phyloP scores from a whole-genome alignment of 2,797 vertebrate genomes.

The Rhyacichthys aspro region DNA sequence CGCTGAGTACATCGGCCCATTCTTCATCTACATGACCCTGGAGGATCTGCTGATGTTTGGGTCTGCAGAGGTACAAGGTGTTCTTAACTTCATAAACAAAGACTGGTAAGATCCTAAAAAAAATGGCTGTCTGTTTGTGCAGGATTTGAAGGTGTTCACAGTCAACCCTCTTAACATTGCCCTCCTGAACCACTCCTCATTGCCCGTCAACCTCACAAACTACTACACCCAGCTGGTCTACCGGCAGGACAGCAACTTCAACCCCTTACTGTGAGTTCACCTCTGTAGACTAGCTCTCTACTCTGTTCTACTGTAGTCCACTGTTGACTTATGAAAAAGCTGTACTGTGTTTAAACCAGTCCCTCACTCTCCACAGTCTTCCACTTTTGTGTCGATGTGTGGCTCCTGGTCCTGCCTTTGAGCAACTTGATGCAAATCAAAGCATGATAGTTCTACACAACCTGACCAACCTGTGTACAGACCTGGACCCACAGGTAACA shows the following conservation, averaged over 20 bases:
- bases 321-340: not conserved
- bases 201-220: constrained; percentile 59
- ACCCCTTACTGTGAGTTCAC: constrained; percentile 70
- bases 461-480: constrained; percentile 51
- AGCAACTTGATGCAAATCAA: constrained; percentile 42
- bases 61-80: constrained; percentile 52
- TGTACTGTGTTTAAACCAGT: not conserved
- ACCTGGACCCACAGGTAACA: constrained; percentile 64
- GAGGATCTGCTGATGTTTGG: constrained; percentile 66
- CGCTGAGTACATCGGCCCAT: constrained; percentile 72
- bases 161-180: constrained; percentile 70
- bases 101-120: not conserved
- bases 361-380: constrained; percentile 58
- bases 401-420: constrained; percentile 64
- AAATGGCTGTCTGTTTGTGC: constrained; percentile 5
- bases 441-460: constrained; percentile 37
- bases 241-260: constrained; percentile 67
- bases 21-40: constrained; percentile 74
- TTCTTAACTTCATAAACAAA: not conserved
- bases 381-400: constrained; percentile 59
- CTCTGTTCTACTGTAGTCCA: not conserved
- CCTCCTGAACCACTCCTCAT: constrained; percentile 51
- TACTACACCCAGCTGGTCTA: constrained; percentile 73
- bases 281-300: not conserved
- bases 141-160: constrained; percentile 71